These are phyloP conservation scores for Drosophila anceps DNA, from an alignment of 2,888 invertebrate genomes.

Conservation along the genomic window DNA sequence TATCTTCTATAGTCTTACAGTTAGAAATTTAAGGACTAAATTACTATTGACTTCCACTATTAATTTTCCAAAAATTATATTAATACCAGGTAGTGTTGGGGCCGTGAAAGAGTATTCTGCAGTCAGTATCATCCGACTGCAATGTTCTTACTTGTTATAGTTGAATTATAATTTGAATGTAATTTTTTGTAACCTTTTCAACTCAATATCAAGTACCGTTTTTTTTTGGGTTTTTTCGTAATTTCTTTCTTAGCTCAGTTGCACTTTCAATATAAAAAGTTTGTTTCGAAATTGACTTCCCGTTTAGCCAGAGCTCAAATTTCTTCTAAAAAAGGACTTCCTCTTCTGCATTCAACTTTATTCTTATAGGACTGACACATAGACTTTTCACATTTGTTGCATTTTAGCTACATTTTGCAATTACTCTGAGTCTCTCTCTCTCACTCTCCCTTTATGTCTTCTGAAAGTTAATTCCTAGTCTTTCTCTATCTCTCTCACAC, in stretches of 20 bases:
- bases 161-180: too few relatives aligned
- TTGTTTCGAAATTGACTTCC: slow-evolving; percentile 50
- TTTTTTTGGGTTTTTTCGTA: not conserved
- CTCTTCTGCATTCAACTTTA: slow-evolving; percentile 11
- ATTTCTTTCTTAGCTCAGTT: not conserved
- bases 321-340: slow-evolving; percentile 50
- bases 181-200: not conserved
- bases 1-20: too few relatives aligned
- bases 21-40: too few relatives aligned
- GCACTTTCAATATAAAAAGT: slow-evolving; percentile 27
- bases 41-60: too few relatives aligned
- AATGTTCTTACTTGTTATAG: too few relatives aligned
- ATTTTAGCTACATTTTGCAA: slow-evolving; percentile 70
- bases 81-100: too few relatives aligned
- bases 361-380: not conserved
- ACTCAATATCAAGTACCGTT: not conserved
- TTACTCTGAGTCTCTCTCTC: slow-evolving; percentile 30
- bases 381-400: slow-evolving; percentile 51
- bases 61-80: too few relatives aligned
- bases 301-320: slow-evolving; percentile 39
- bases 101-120: too few relatives aligned
- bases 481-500: not conserved
- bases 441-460: not conserved
- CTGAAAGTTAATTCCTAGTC: too few relatives aligned
- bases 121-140: too few relatives aligned